These are phyloP conservation scores for Cynopterus brachyotis DNA, from an alignment of 2,113 vertebrate species.

Conservation along the genomic window DNA sequence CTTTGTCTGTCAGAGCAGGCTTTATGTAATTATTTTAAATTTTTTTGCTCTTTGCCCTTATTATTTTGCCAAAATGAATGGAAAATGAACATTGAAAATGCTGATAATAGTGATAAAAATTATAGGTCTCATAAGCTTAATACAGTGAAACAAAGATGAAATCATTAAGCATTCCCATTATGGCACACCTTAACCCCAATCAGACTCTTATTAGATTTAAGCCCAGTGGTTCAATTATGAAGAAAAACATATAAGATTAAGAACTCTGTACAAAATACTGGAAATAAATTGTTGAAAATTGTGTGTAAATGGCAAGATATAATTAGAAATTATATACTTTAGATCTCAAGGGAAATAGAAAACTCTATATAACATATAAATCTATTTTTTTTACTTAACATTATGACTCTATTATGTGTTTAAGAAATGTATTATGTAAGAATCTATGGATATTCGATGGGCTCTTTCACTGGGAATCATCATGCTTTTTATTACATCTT, in stretches of 20 bases:
- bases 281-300: conserved; percentile 63
- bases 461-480: not conserved
- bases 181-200: conserved; percentile 60
- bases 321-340: conserved; percentile 68
- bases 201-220: conserved; percentile 63
- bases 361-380: not conserved
- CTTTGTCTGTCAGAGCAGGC: conserved; percentile 76
- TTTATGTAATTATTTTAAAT: conserved; percentile 74
- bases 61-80: conserved; percentile 71
- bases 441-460: not conserved
- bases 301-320: conserved; percentile 48
- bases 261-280: conserved; percentile 20
- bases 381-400: not conserved
- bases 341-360: conserved; percentile 36
- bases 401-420: not conserved
- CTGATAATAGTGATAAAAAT: conserved; percentile 64
- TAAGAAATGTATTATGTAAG: not conserved
- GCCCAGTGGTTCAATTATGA: conserved; percentile 57
- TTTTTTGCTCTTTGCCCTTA: conserved; percentile 78
- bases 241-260: conserved; percentile 46
- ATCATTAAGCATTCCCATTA: conserved; percentile 54
- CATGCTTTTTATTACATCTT: not conserved
- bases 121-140: conserved; percentile 60
- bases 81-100: conserved; percentile 64
- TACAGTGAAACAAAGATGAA: conserved; percentile 67